A percentile compares a stretch with the other conserved stretches of the same genome.
Evolutionary conservation across 2,888 invertebrate genomes (phyloP).

Genomic region (Agrochola macilenta): DNA sequence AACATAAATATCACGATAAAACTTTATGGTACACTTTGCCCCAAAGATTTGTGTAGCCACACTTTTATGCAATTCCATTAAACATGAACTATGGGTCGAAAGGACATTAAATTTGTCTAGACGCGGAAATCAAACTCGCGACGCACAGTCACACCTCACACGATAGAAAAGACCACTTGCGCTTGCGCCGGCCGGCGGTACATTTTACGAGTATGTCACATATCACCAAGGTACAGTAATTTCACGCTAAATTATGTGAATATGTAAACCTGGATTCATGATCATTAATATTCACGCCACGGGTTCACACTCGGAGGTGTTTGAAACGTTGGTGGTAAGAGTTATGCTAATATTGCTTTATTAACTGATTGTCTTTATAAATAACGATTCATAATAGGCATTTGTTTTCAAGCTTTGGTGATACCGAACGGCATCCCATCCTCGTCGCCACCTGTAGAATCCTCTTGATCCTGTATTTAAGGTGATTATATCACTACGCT

Average conservation of each 20-base stretch:
- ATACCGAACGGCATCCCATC: no score
- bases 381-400: neutral
- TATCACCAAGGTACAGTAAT: constrained; percentile 4
- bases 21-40: constrained; percentile 1
- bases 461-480: no score
- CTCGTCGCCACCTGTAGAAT: no score
- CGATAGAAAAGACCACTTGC: neutral
- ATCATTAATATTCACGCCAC: constrained; percentile 38
- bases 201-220: constrained; percentile 37
- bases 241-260: constrained; percentile 39
- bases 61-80: constrained; percentile 28
- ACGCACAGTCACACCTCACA: neutral
- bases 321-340: neutral
- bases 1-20: constrained; percentile 21
- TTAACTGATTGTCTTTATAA: neutral
- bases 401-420: neutral
- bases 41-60: neutral
- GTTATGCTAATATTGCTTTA: constrained; percentile 6
- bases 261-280: constrained; percentile 32
- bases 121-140: constrained; percentile 20
- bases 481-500: no score
- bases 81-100: constrained; percentile 27
- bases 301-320: neutral
- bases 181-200: neutral
- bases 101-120: neutral